Conservation (phyloP, 1,140 invertebrate genomes). For the Macrobrachium nipponense region DNA sequence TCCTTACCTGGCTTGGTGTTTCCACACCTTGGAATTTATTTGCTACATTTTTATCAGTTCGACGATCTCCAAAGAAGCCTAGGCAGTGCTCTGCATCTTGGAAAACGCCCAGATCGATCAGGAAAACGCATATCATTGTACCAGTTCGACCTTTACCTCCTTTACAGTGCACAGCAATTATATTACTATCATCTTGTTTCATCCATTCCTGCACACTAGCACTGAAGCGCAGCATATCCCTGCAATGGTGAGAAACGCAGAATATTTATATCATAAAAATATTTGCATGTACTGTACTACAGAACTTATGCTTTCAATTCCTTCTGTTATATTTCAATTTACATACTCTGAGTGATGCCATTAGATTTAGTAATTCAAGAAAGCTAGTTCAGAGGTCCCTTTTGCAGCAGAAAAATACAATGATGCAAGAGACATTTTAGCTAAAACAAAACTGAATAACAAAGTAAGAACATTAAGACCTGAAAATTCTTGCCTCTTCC, state of each 20-base stretch:
- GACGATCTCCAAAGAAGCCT: constrained; percentile 72
- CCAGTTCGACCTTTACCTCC: constrained; percentile 76
- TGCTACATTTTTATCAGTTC: constrained; percentile 72
- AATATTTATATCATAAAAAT: constrained; percentile 16
- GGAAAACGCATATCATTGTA: constrained; percentile 74
- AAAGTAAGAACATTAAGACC: too few species aligned
- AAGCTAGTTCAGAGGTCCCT: too few species aligned
- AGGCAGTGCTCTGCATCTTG: constrained; percentile 71
- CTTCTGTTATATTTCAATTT: too few species aligned
- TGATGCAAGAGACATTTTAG: too few species aligned
- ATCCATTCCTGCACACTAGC: constrained; percentile 72
- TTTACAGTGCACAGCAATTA: constrained; percentile 78
- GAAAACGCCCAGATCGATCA: constrained; percentile 72
- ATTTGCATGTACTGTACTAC: background rate
- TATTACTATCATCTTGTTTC: constrained; percentile 70
- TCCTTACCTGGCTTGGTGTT: constrained; percentile 66
- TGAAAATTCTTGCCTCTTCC: too few species aligned
- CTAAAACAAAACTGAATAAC: too few species aligned
- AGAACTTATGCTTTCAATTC: too few species aligned
- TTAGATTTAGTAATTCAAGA: too few species aligned
- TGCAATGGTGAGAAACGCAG: constrained; percentile 57
- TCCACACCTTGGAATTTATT: constrained; percentile 74
- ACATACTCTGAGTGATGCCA: too few species aligned
- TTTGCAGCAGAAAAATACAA: too few species aligned
- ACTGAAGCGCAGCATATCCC: constrained; percentile 72